Evolutionary conservation across 2,888 invertebrate genomes (phyloP).

Genomic region (Leucania comma): DNA sequence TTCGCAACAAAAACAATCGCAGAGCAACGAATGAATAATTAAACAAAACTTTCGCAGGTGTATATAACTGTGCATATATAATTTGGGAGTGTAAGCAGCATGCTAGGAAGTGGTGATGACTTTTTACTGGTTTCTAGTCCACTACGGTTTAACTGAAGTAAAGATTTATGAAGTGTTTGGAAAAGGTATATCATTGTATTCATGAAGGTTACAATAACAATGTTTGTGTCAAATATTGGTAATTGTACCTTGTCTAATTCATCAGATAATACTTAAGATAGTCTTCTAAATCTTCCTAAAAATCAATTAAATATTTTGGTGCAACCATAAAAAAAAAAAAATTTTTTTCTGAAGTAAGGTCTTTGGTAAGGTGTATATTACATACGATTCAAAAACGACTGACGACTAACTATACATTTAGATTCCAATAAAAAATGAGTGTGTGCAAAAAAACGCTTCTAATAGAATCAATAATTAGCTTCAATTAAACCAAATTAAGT

Average conservation of each 20-base stretch:
- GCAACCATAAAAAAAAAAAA: not conserved
- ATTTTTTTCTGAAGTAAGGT: too few relatives aligned
- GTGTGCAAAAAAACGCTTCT: constrained; percentile 18
- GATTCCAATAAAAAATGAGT: constrained; percentile 28
- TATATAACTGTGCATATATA: constrained; percentile 50
- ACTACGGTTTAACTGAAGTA: constrained; percentile 19
- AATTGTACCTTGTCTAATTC: not conserved
- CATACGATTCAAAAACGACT: constrained; percentile 2
- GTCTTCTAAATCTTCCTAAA: too few relatives aligned
- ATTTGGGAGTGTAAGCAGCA: constrained; percentile 54
- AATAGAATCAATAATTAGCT: constrained; percentile 49
- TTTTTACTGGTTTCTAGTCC: constrained; percentile 18
- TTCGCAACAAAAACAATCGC: constrained; percentile 77
- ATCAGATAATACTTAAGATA: not conserved
- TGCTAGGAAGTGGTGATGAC: constrained; percentile 7
- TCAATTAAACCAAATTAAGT: constrained; percentile 43
- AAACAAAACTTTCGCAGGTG: constrained; percentile 74
- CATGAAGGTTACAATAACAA: not conserved
- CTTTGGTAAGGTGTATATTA: too few relatives aligned
- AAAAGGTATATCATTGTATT: not conserved
- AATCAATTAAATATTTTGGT: not conserved
- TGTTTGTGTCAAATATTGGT: not conserved
- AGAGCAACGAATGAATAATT: constrained; percentile 73
- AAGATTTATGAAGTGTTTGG: not conserved
- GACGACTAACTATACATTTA: constrained; percentile 7